Percentiles rank a stretch among this genome's conserved stretches.
These are phyloP conservation scores for Avahi laniger DNA, from an alignment of 2,797 vertebrate species.

Conservation along the genomic window DNA sequence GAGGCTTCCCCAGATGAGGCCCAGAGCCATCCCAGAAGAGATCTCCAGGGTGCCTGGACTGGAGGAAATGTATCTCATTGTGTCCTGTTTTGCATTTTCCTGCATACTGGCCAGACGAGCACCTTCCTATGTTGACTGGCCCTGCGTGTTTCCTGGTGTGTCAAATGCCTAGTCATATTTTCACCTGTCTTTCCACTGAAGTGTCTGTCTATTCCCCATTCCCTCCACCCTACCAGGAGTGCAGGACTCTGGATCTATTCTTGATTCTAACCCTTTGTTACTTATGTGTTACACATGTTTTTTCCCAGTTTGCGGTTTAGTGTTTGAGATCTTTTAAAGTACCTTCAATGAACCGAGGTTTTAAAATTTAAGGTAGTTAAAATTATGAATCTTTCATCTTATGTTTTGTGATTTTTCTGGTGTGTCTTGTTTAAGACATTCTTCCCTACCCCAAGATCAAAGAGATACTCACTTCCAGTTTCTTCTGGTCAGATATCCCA, in stretches of 20 bases:
- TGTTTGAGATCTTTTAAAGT: neutral
- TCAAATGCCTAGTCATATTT: neutral
- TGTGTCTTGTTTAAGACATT: neutral
- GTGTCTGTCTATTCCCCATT: neutral
- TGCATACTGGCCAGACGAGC: neutral
- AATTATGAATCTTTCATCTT: neutral
- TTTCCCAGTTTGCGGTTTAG: neutral
- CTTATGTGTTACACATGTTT: neutral
- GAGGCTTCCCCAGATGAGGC: neutral
- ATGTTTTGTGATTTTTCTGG: neutral
- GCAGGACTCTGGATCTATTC: neutral
- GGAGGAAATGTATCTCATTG: rapidly evolving
- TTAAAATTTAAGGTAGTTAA: neutral
- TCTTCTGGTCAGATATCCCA: neutral
- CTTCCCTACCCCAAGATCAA: neutral
- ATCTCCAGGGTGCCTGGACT: neutral
- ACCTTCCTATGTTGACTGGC: neutral
- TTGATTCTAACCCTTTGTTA: neutral
- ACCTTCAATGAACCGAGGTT: neutral
- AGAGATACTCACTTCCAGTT: neutral
- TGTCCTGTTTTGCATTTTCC: neutral
- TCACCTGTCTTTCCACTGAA: neutral
- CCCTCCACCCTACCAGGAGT: neutral
- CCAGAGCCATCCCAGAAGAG: neutral
- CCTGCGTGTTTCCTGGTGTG: neutral